phyloP scores from a whole-genome alignment of 2,888 invertebrate species.

The Zootermopsis nevadensis region DNA sequence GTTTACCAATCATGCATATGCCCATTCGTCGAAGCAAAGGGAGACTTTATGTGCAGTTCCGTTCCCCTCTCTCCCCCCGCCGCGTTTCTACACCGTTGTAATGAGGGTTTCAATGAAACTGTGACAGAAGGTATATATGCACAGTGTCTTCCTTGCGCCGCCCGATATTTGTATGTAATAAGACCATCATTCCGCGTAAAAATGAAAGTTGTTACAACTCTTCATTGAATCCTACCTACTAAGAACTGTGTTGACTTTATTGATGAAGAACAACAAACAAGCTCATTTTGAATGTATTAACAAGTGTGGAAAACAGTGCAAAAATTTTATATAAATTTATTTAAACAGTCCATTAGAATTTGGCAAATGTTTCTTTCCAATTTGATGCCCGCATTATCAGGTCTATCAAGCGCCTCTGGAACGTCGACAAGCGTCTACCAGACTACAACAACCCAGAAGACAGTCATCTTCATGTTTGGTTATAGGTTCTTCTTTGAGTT shows the following conservation, averaged over 20 bases:
- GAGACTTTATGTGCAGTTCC: not conserved
- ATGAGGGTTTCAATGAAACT: slow-evolving; percentile 4
- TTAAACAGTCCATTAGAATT: too few species aligned
- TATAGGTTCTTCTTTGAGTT: too few species aligned
- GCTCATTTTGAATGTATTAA: too few species aligned
- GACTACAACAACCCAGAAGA: too few species aligned
- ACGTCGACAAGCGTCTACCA: too few species aligned
- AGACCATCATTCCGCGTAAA: not conserved
- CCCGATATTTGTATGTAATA: not conserved
- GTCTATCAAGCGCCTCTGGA: too few species aligned
- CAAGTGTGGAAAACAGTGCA: too few species aligned
- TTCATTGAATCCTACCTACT: not conserved
- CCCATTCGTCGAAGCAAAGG: not conserved
- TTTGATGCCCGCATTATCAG: too few species aligned
- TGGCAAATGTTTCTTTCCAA: too few species aligned
- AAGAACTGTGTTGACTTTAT: not conserved
- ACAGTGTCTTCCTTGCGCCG: not conserved
- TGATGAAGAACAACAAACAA: too few species aligned
- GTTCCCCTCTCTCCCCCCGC: not conserved
- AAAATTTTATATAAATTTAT: too few species aligned
- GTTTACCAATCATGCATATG: not conserved
- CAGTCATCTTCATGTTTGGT: too few species aligned
- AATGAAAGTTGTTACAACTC: not conserved
- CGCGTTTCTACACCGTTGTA: not conserved
- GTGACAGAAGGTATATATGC: slow-evolving; percentile 32